Evolutionary conservation across 2,888 invertebrate genomes (phyloP), one percentile per base, ranked within the genome.

Genomic region (Heliconius erato): DNA sequence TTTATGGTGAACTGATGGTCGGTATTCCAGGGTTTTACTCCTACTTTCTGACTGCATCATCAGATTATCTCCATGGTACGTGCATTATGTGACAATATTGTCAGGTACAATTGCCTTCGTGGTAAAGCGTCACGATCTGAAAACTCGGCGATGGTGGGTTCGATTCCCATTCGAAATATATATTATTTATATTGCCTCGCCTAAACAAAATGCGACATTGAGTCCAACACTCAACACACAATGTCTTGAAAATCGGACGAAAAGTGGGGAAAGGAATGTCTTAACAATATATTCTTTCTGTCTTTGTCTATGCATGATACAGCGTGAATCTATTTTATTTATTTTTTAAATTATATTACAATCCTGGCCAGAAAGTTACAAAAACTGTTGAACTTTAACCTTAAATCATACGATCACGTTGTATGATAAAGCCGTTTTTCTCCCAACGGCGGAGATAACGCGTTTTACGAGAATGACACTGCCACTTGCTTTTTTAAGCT

Each of bases 371-470:
- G n/a, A 7, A 59, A 59, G n/a, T 9, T 59, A 19, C 59, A 80
- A 49, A 72, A 82, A 82, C 44, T 32, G 63, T 72, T 78, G 63
- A 82, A 80, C 79, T 80, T 82, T 84, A 69, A 67, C 79, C 77
- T 79, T 82, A 81, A 79, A 74, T 69, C 78, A 80, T 82, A 74
- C 82, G 79, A 72, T 80, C 78, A 79, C 69, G 26, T 71, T 79
- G 49, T 76, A 79, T 81, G 71, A 81, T 83, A 68, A 79, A 81
- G 81, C 79, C 74, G 74, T 83, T 83, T 83, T 81, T 74, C 68
- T 76, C 83, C 28, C 74, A 49, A 72, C 81, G 74, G 78, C 54
- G 65, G 63, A 65, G 76, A 81, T 81, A 81, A 81, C 81, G 71
- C 81, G 81, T 81, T 81, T 79, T 80, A 83, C 78, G 79, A 81